Evolutionary conservation across 2,888 invertebrate genomes (phyloP).

Genomic region (Aporophyla lueneburgensis): DNA sequence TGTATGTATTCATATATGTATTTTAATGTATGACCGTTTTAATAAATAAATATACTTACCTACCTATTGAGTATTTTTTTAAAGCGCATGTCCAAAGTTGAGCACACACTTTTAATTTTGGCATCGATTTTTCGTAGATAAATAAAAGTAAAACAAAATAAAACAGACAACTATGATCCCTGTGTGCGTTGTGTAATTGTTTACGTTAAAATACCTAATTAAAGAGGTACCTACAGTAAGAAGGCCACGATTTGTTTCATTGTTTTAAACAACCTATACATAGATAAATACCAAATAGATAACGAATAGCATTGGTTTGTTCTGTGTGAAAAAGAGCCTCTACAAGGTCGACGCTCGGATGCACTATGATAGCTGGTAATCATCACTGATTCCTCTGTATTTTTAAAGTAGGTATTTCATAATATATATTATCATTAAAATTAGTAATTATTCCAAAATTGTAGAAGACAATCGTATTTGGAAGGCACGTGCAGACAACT

Average conservation of each 20-base stretch:
- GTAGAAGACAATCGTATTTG: conserved; percentile 44
- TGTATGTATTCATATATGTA: conserved; percentile 49
- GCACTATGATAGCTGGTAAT: conserved; percentile 48
- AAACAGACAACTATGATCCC: conserved; percentile 59
- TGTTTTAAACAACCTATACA: conserved; percentile 78
- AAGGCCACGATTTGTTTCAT: conserved; percentile 85
- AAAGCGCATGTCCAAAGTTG: conserved; percentile 3
- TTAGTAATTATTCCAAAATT: conserved; percentile 21
- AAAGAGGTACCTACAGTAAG: conserved; percentile 73
- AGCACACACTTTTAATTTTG: conserved; percentile 17
- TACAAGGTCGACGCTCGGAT: conserved; percentile 67
- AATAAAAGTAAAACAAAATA: conserved; percentile 53
- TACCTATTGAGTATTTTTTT: conserved; percentile 8
- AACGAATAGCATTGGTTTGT: conserved; percentile 72
- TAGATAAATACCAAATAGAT: conserved; percentile 72
- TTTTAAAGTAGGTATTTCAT: conserved; percentile 24
- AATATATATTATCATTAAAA: conserved; percentile 16
- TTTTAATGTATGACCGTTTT: conserved; percentile 50
- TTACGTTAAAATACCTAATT: conserved; percentile 78
- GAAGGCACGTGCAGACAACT: conserved; percentile 49
- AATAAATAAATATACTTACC: conserved; percentile 41
- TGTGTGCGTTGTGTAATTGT: conserved; percentile 77
- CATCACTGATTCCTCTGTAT: conserved; percentile 39
- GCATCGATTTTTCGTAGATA: conserved; percentile 14
- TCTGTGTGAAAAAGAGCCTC: conserved; percentile 75